Base-by-base conservation (phyloP, 64 coral and sea anemone species). In the Exaiptasia diaphana region DNA sequence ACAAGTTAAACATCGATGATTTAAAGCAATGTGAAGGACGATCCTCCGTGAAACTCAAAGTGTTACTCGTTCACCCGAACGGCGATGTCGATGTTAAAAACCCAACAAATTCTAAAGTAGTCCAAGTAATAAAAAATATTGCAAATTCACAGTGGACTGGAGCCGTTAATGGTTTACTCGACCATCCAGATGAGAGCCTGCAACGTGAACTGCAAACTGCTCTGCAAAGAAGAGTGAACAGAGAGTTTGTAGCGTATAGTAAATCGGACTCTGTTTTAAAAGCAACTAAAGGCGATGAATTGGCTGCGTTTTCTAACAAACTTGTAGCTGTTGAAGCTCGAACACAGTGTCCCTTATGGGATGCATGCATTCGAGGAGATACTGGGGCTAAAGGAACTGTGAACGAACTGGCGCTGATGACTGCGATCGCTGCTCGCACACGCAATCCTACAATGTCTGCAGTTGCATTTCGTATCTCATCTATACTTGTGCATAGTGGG, bases 51-150 rank as follows among this genome's bases (percentile, higher is more conserved):
- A 53, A 38, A 54, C 49, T 85, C 21, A 86, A 86, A 52, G 83
- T 76, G 5, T 17, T 86, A 3, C 64, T 86, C 56, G 69, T 86
- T 49, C 28, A 73, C 13, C 82, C 82, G 22, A 86, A 75, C 35
- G 82, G 70, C 4, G 56, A 75, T 36, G 71, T 75, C n/a, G 54
- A 61, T 40, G 55, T 86, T 64, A 41, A 58, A 21, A 62, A 34
- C 45, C 71, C 71, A 33, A 1, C 28, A 11, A 38, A 86, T 40
- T 25, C 61, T 20, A 21, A 86, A 43, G 44, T 55, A 26, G 76
- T 57, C 5, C 7, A 52, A 27, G 34, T 88, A 7, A 45, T 79
- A 3, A 88, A 78, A 63, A 78, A 79, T 40, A 79, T 71, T 43
- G 46, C 74, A 12, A 35, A 57, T 30, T 27, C 46, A 43, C 69